These are phyloP conservation scores for Climacteris rufus DNA, from an alignment of 2,113 vertebrate species.

Conservation along the genomic window DNA sequence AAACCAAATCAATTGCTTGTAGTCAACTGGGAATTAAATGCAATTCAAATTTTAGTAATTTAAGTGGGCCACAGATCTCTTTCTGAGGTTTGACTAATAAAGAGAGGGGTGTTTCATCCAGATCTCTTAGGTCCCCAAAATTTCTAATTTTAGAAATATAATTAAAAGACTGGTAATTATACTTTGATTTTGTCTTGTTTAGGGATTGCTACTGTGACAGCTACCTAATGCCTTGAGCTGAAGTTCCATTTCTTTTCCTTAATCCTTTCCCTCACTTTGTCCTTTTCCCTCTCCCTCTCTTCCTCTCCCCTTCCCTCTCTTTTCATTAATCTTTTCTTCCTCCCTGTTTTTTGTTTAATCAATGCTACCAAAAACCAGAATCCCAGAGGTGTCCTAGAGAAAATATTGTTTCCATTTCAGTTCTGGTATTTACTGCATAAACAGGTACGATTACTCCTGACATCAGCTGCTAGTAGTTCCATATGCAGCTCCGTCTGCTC, in stretches of 20 bases:
- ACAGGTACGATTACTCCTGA: not conserved
- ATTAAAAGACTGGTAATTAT: not conserved
- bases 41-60: not conserved
- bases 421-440: not conserved
- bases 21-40: not conserved
- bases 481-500: not conserved
- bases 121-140: not conserved
- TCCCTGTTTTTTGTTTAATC: not conserved
- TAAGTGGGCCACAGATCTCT: not conserved
- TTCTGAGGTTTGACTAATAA: not conserved
- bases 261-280: not conserved
- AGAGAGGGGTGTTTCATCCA: not conserved
- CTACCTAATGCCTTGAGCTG: not conserved
- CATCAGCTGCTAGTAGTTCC: not conserved
- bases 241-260: not conserved
- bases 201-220: not conserved
- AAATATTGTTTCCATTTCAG: not conserved
- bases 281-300: not conserved
- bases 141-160: not conserved
- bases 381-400: not conserved
- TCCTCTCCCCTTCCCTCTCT: not conserved
- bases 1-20: not conserved
- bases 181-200: not conserved
- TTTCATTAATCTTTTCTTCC: not conserved
- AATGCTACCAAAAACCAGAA: not conserved